phyloP scores from a whole-genome alignment of 2,888 invertebrate genomes.

The Resseliella maxima region DNA sequence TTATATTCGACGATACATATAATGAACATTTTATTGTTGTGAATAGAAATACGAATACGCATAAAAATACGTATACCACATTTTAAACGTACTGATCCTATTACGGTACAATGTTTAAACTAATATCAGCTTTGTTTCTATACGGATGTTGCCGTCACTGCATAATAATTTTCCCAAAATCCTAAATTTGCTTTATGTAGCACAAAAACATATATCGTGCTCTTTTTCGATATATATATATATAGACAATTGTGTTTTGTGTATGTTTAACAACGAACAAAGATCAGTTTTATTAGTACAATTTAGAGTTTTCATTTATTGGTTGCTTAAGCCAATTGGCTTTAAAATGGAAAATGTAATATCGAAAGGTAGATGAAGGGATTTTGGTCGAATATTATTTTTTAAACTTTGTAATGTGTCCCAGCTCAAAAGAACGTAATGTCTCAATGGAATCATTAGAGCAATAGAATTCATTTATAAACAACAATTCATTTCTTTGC shows the following conservation, averaged over 20 bases:
- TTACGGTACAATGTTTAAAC: background rate
- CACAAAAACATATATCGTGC: background rate
- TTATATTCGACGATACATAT: background rate
- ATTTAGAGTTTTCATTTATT: background rate
- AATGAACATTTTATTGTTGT: background rate
- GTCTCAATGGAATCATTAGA: too few species aligned
- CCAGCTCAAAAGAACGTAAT: too few species aligned
- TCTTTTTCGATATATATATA: background rate
- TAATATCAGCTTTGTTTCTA: background rate
- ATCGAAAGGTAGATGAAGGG: too few species aligned
- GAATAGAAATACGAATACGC: too few species aligned
- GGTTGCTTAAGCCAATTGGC: background rate
- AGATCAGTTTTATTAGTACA: background rate
- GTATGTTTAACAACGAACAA: background rate
- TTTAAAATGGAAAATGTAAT: background rate
- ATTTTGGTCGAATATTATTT: too few species aligned
- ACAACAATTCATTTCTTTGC: too few species aligned
- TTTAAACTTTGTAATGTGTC: too few species aligned
- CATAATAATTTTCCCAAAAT: background rate
- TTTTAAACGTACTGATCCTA: background rate
- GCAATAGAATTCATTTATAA: too few species aligned
- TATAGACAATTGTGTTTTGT: background rate
- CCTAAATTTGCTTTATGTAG: background rate
- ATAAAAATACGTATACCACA: too few species aligned
- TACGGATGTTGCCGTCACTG: background rate